phyloP scores from a whole-genome alignment of 2,888 invertebrate species.

The Aphidius colemani region DNA sequence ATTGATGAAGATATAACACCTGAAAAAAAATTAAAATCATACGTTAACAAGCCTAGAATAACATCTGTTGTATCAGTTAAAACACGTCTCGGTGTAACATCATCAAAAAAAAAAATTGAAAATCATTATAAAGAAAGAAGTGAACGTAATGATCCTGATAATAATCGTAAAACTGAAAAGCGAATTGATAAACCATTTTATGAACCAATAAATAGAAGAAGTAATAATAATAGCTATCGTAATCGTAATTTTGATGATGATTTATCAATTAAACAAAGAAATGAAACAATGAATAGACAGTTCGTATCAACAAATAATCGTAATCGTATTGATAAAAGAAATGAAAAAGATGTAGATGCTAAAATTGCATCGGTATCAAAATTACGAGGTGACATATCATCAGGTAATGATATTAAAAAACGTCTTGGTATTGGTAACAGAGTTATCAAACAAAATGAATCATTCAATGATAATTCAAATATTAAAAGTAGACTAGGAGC shows the following conservation, averaged over 20 bases:
- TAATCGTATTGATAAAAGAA: slow-evolving; percentile 31
- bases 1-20: slow-evolving; percentile 31
- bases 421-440: slow-evolving; percentile 43
- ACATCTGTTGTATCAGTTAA: slow-evolving; percentile 56
- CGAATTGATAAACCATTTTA: slow-evolving; percentile 36
- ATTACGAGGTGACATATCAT: slow-evolving; percentile 27
- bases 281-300: slow-evolving; percentile 27
- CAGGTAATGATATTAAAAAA: slow-evolving; percentile 44
- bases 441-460: slow-evolving; percentile 31
- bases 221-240: slow-evolving; percentile 26
- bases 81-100: slow-evolving; percentile 45
- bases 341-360: slow-evolving; percentile 28
- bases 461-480: slow-evolving; percentile 19
- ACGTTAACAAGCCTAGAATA: slow-evolving; percentile 51
- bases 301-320: slow-evolving; percentile 8
- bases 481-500: slow-evolving; percentile 49
- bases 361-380: slow-evolving; percentile 20
- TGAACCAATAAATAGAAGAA: slow-evolving; percentile 36
- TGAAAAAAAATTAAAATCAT: slow-evolving; percentile 45
- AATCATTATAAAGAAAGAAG: slow-evolving; percentile 29
- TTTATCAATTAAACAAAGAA: slow-evolving; percentile 30
- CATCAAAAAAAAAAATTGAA: slow-evolving; percentile 48
- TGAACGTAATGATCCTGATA: slow-evolving; percentile 31
- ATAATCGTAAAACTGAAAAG: slow-evolving; percentile 34
- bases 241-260: slow-evolving; percentile 33